Base-by-base conservation (phyloP, 2,888 invertebrate genomes). In the Dromius quadrimaculatus region DNA sequence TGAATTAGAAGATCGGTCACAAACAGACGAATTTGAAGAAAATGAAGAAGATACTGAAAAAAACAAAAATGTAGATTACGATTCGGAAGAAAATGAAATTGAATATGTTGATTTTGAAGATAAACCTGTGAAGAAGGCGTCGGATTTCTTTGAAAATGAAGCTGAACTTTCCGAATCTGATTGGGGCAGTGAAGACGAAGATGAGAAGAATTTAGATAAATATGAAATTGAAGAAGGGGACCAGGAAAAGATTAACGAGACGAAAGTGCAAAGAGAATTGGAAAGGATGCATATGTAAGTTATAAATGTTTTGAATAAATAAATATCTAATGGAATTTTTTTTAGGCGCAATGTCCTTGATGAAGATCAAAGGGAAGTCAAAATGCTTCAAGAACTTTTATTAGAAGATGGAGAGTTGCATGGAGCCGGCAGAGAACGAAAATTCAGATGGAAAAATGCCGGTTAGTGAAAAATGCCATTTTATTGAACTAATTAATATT, bases 121-220 rank as follows among this genome's bases (percentile, higher is more conserved):
- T 5, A 54, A 38, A 28, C 22, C 15, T 36, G 15, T 9, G 13
- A 84, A 84, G 47, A 87, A 87, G 59, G 85, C 86, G 0, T 81
- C 85, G 0, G 91, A 92, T 61, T 97, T 94, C 84, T 85, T 97
- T 64, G 97, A 97, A 75, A 87, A 90, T 36, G 97, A 97, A 83
- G 97, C 97, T 0, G 97, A 97, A 78, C 82, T 97, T 28, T 94
- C 95, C 0, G 97, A 95, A 78, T 94, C 93, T 1, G 95, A 95
- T 74, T 93, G 92, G 89, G 94, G 90, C 0, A 94, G 94, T 47
- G 95, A 89, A 0, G 95, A 95, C 78, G 96, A 93, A 81, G 94
- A 95, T 80, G 94, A 95, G 81, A 87, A 87, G 32, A 90, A 88
- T 66, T 81, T 92, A 76, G 95, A 96, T 79, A 85, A 87, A 63